Evolutionary conservation across 2,113 vertebrate species (phyloP).

Genomic region (Colaptes auratus): DNA sequence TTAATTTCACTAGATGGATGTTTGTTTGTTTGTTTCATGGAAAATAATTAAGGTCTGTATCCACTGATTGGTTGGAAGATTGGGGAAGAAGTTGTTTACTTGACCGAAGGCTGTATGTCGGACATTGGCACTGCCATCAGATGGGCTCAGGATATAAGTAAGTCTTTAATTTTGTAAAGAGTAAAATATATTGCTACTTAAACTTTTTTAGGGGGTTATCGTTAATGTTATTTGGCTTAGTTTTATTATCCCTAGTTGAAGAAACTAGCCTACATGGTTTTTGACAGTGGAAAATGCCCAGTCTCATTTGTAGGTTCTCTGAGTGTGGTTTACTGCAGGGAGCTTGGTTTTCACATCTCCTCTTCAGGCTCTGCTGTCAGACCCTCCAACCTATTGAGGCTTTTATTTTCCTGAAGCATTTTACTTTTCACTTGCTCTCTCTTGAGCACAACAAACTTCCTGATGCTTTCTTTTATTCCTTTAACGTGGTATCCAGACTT

Average conservation of each 20-base stretch:
- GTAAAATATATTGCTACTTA: background rate
- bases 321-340: background rate
- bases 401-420: background rate
- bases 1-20: background rate
- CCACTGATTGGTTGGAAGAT: constrained; percentile 97
- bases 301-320: background rate
- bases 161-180: constrained; percentile 48
- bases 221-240: background rate
- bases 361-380: background rate
- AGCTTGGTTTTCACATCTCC: background rate
- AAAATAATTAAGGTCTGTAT: constrained; percentile 85
- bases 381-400: background rate
- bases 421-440: background rate
- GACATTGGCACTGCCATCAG: constrained; percentile 88
- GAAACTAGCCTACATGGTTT: background rate
- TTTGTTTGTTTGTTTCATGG: background rate
- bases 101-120: constrained; percentile 91
- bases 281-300: background rate
- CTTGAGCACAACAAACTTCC: background rate
- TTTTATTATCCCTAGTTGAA: background rate
- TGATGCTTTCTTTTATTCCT: background rate
- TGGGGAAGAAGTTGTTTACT: constrained; percentile 87
- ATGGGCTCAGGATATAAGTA: constrained; percentile 92
- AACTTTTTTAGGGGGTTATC: background rate
- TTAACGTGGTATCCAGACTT: background rate